Base-by-base conservation (phyloP, 2,797 vertebrate species). In the Melanotaenia nigrans region DNA sequence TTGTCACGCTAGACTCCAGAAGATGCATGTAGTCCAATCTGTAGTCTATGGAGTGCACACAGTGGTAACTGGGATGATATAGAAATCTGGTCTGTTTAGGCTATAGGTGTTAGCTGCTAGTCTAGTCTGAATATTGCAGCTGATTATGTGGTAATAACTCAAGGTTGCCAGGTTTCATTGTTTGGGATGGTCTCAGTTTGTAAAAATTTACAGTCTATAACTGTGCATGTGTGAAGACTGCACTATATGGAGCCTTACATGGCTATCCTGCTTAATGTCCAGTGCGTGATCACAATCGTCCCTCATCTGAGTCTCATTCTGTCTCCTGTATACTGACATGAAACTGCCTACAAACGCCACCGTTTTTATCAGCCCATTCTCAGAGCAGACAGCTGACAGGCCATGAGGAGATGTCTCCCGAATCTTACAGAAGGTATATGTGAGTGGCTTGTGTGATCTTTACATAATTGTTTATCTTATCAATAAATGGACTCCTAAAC, bases 401-500 rank as follows among this genome's bases (percentile, higher is more conserved):
- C 28, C 45, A 33, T 20, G 22, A 24, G n/a, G 24, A 30, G 18
- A 42, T 22, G 22, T 58, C 24, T 22, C 18, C 45, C 32, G 5
- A 65, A 30, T 65, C n/a, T 28, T 13, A 30, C 24, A 40, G 24
- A 60, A 40, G 30, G 22, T 13, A n/a, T 53, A 9, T 58, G 28
- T 53, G 13, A 59, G 20, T n/a, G n/a, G 10, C 14, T 25, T 6
- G 18, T 9, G 36, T 24, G 13, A 35, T 13, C 12, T 64, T 73
- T 75, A 32, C 61, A 63, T 62, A 67, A 59, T 49, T 70, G 7
- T 62, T 58, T 61, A 45, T 42, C 18, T 35, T 55, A 40, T 49
- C 38, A 65, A 79, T 25, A 70, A 74, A 68, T 73, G 66, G 77
- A 69, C 3, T 14, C 73, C 69, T 61, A 55, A 80, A 65, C 66